Evolutionary conservation across 2,113 vertebrate species (phyloP).

Genomic region (Xiphophorus couchianus): DNA sequence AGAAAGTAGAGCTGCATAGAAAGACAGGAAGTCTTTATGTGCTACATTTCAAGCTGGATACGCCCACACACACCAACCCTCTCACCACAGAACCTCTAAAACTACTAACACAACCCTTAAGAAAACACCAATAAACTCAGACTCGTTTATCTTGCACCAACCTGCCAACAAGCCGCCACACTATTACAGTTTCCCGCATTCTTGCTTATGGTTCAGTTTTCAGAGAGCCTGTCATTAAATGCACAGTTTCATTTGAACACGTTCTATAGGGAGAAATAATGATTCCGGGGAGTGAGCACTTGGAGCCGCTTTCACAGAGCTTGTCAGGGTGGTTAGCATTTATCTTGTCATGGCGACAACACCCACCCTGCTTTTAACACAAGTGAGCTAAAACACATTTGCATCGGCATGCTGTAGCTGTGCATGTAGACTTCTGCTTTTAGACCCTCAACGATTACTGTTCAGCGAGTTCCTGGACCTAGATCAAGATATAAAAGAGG

Average conservation of each 20-base stretch:
- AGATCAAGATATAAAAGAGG: neutral
- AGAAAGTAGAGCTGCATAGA: too few species aligned
- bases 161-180: neutral
- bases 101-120: too few species aligned
- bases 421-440: neutral
- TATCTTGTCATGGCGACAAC: conserved; percentile 49
- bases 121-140: too few species aligned
- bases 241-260: conserved; percentile 46
- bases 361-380: conserved; percentile 35
- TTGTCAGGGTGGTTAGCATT: conserved; percentile 42
- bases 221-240: conserved; percentile 46
- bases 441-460: neutral
- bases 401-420: conserved; percentile 18
- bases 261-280: conserved; percentile 47
- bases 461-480: neutral
- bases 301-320: conserved; percentile 24
- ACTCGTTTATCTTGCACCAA: neutral
- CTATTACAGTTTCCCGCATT: conserved; percentile 25
- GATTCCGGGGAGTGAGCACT: conserved; percentile 34
- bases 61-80: too few species aligned
- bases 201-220: conserved; percentile 33
- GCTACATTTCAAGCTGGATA: too few species aligned
- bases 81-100: too few species aligned
- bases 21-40: too few species aligned
- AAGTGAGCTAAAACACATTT: conserved; percentile 33